A percentile compares a stretch with the other conserved stretches of the same genome.
Conservation (phyloP, 2,888 invertebrate genomes). For the Harpalus rubripes region DNA sequence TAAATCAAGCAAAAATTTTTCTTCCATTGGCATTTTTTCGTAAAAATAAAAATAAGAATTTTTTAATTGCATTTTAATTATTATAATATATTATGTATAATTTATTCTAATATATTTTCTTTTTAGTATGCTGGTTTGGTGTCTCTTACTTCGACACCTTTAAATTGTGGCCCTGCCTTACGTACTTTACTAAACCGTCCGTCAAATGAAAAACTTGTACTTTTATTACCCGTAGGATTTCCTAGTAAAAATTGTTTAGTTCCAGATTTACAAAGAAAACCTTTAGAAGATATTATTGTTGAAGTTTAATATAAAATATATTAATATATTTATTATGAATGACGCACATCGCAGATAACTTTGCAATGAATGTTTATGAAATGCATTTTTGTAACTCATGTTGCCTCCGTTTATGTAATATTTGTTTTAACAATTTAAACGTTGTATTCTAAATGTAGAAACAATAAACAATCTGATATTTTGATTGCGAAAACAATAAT, state of each 20-base stretch:
- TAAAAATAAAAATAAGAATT: too few species aligned
- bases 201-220: slow-evolving; percentile 87
- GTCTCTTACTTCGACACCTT: slow-evolving; percentile 92
- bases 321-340: neutral
- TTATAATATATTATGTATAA: neutral
- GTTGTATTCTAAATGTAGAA: neutral
- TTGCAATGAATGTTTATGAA: too few species aligned
- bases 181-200: slow-evolving; percentile 88
- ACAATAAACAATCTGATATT: neutral
- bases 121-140: slow-evolving; percentile 89
- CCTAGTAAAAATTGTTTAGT: slow-evolving; percentile 88
- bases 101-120: neutral
- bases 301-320: slow-evolving; percentile 76
- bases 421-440: neutral
- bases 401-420: neutral
- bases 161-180: slow-evolving; percentile 93
- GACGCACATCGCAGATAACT: neutral
- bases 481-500: neutral
- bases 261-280: slow-evolving; percentile 87
- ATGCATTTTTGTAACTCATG: too few species aligned
- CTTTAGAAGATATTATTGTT: slow-evolving; percentile 86
- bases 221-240: slow-evolving; percentile 92
- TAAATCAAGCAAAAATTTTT: too few species aligned
- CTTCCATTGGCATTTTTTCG: too few species aligned
- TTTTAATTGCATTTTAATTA: too few species aligned